phyloP scores from a whole-genome alignment of 2,797 vertebrate species.

The Ctenochaetus hawaiiensis region DNA sequence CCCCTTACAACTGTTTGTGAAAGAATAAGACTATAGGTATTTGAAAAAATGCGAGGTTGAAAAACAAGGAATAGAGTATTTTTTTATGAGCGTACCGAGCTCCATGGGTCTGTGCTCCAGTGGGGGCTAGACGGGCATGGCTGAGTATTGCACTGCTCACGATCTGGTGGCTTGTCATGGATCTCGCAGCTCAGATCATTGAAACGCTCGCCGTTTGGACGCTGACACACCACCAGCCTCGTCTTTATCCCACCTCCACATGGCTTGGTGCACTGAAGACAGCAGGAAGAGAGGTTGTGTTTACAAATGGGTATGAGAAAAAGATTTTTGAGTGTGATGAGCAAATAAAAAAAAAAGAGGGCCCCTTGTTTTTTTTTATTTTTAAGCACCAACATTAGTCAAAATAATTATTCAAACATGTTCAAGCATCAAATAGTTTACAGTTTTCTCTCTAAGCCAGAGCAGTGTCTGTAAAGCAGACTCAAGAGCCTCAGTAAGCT shows the following conservation, averaged over 20 bases:
- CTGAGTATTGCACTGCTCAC: conserved; percentile 96
- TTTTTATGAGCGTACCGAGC: conserved; percentile 95
- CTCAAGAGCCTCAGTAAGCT: neutral
- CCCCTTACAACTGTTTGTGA: conserved; percentile 53
- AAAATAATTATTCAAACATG: conserved; percentile 15
- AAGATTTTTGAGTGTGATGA: neutral
- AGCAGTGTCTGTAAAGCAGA: neutral
- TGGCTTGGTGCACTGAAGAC: conserved; percentile 91
- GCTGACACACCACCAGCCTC: conserved; percentile 95
- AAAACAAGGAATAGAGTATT: conserved; percentile 66
- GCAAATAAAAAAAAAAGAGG: neutral
- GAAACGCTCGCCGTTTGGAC: conserved; percentile 93
- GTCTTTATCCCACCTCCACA: conserved; percentile 94
- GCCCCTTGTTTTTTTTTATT: neutral
- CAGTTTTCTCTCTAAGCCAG: conserved; percentile 6
- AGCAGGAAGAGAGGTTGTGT: conserved; percentile 30
- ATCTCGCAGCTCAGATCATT: conserved; percentile 98
- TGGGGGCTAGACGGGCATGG: conserved; percentile 91
- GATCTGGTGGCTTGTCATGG: conserved; percentile 97
- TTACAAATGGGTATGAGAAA: conserved; percentile 2
- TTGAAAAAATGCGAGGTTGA: conserved; percentile 60
- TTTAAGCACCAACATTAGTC: neutral
- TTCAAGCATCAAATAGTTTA: conserved; percentile 4
- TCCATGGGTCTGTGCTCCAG: conserved; percentile 97
- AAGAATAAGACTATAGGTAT: conserved; percentile 51